Conservation (phyloP, 2,113 vertebrate genomes). For the Paralichthys olivaceus region DNA sequence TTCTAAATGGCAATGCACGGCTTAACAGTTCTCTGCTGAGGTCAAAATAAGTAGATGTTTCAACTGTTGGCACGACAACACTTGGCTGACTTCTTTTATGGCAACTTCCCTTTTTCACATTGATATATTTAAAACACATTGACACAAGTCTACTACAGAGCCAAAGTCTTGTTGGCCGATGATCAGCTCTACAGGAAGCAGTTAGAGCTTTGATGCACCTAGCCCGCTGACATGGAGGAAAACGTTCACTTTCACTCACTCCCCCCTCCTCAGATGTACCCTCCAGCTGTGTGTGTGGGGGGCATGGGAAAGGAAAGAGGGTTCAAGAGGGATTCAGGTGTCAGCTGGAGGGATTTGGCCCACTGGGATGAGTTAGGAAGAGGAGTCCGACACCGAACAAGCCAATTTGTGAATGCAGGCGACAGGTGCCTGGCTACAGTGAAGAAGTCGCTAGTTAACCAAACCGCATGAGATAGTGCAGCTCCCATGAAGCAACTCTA, state of each 20-base stretch:
- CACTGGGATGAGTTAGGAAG: conserved; percentile 38
- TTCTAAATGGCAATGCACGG: too few species aligned
- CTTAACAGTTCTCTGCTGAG: not conserved
- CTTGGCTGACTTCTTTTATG: too few species aligned
- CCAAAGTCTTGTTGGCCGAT: too few species aligned
- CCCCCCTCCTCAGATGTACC: not conserved
- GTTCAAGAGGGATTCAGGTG: conserved; percentile 54
- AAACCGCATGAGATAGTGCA: conserved; percentile 12
- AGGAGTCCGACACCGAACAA: conserved; percentile 18
- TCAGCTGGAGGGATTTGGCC: conserved; percentile 50
- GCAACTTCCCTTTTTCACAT: too few species aligned
- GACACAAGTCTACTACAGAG: too few species aligned
- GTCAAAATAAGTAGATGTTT: not conserved
- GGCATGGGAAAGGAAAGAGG: conserved; percentile 46
- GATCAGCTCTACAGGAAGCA: not conserved
- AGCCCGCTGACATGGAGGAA: not conserved
- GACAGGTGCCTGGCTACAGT: conserved; percentile 66
- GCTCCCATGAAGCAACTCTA: not conserved
- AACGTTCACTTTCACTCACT: conserved; percentile 25
- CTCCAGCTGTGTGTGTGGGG: conserved; percentile 30
- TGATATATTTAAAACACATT: too few species aligned
- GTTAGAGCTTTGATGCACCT: conserved; percentile 8
- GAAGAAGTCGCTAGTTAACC: conserved; percentile 15
- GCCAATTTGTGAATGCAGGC: conserved; percentile 41
- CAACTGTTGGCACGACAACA: not conserved